Evolutionary conservation across 1,140 invertebrate species (phyloP).

Genomic region (Temnothorax nylanderi): DNA sequence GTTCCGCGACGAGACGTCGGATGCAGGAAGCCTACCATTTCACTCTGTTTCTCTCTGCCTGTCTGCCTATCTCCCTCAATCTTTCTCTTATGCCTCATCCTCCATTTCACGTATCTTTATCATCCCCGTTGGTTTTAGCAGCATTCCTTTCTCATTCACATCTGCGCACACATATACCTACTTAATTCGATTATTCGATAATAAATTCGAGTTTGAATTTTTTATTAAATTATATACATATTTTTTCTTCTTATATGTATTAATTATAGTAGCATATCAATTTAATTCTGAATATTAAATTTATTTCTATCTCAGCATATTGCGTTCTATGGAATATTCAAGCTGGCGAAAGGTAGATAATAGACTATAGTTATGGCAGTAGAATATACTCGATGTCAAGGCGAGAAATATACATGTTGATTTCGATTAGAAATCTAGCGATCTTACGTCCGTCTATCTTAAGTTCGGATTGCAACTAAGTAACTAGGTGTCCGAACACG

Average conservation of each 20-base stretch:
- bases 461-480: slow-evolving; percentile 63
- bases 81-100: slow-evolving; percentile 55
- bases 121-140: background rate
- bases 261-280: background rate
- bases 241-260: background rate
- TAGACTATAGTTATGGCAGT: slow-evolving; percentile 14
- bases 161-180: background rate
- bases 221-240: background rate
- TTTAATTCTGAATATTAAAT: background rate
- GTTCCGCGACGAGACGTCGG: slow-evolving; percentile 82
- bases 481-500: slow-evolving; percentile 75
- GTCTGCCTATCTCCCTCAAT: slow-evolving; percentile 57
- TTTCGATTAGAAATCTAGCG: slow-evolving; percentile 68
- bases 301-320: background rate
- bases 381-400: slow-evolving; percentile 47
- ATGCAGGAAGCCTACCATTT: slow-evolving; percentile 82
- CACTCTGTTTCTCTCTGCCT: slow-evolving; percentile 72
- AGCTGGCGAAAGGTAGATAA: background rate
- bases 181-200: slow-evolving; percentile 18
- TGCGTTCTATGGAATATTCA: background rate
- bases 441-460: slow-evolving; percentile 3
- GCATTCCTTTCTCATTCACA: background rate
- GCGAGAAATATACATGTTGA: slow-evolving; percentile 52
- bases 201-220: slow-evolving; percentile 15
- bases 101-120: slow-evolving; percentile 51